Conservation (phyloP, 2,113 vertebrate species). For the Acrocephalus kingi region DNA sequence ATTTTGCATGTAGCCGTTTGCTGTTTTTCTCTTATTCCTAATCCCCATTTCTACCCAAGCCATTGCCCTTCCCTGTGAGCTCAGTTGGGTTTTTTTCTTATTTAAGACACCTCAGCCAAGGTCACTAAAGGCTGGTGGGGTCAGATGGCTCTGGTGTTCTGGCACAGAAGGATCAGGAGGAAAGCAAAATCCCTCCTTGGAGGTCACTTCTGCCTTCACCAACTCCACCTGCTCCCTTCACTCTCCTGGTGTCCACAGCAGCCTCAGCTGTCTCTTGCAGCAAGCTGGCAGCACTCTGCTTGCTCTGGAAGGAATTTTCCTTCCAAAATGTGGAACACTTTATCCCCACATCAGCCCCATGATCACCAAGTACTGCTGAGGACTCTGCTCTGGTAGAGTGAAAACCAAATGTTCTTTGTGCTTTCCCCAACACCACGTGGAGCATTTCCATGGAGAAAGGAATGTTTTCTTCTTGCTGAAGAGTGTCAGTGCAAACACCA, state of each 20-base stretch:
- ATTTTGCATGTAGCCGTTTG: conserved; percentile 18
- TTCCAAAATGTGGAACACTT: background rate
- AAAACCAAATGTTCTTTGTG: background rate
- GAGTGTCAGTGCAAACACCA: background rate
- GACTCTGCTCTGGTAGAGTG: background rate
- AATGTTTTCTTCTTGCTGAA: background rate
- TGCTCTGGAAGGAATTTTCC: background rate
- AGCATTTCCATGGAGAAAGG: background rate
- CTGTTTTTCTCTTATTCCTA: background rate
- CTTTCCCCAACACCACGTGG: background rate
- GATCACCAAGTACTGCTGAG: background rate
- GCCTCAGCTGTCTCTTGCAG: background rate
- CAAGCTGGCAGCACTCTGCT: background rate
- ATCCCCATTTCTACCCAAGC: background rate
- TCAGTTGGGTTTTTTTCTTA: background rate
- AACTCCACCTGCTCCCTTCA: background rate
- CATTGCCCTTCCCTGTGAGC: background rate
- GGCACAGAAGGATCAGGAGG: background rate
- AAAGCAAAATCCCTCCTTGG: background rate
- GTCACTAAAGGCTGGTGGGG: background rate
- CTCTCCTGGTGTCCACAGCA: background rate
- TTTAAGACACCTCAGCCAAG: background rate
- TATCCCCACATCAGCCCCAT: background rate
- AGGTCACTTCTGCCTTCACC: background rate
- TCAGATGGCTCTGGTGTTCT: background rate